Evolutionary conservation across 2,113 vertebrate genomes (phyloP), one percentile per base, ranked within the genome.

Genomic region (Mola mola): DNA sequence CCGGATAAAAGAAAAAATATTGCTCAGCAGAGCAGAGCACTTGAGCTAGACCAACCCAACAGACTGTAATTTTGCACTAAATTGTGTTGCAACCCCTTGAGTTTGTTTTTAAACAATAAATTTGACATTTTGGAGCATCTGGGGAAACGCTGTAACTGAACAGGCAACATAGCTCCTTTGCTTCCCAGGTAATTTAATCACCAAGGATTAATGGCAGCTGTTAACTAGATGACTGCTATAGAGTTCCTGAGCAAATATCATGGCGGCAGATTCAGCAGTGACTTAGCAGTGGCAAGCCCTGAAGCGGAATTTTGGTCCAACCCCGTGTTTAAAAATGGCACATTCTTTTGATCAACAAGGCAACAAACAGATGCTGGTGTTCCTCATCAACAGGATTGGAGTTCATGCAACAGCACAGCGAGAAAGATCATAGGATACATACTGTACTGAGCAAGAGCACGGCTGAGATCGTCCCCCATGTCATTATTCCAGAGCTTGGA

Each of bases 371-470:
- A 51, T 66, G 53, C 62, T 56, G 38, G 60, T 62, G 62, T 48
- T 82, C 61, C 55, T n/a, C 36, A 72, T 61, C 65, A 67, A 82
- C 68, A 75, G 79, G 79, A 84, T 75, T 80, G 87, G 85, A 73
- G 83, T 67, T 92, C 90, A 92, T 92, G 89, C 90, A 92, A 92
- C 90, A 87, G 90, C 90, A 89, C 90, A 90, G 81, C 71, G 81
- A 89, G 85, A 87, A 89, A 88, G 84, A 89, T 89, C 86, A 89
- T 88, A 85, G 83, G 80, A 90, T 92, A 92, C 90, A 91, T 92
- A 92, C 90, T 91, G 90, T 88, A 75, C 86, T 87, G 85, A 84
- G 85, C 86, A 87, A 86, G 88, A 79, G 85, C 78, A 83, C 81
- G 56, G 87, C 80, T 79, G 90, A 87, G 79, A 87, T 87, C 86